Evolutionary conservation across 2,888 invertebrate species (phyloP).

Genomic region (Agrotis puta): DNA sequence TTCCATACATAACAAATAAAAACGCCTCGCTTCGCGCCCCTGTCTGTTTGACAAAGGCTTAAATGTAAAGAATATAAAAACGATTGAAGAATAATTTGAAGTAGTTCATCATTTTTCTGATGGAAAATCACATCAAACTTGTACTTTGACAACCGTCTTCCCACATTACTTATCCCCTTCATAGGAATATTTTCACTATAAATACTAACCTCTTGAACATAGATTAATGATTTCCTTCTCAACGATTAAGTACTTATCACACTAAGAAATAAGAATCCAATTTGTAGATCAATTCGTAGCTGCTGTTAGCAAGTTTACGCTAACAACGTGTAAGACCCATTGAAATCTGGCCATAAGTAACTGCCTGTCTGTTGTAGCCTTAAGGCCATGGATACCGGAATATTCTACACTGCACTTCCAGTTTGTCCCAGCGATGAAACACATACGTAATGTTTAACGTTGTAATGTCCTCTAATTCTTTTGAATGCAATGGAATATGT

Average conservation of each 20-base stretch:
- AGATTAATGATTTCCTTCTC: slow-evolving; percentile 20
- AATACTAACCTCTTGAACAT: slow-evolving; percentile 6
- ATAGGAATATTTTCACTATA: slow-evolving; percentile 7
- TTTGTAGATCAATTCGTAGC: slow-evolving; percentile 45
- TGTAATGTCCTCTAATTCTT: background rate
- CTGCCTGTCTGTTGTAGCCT: slow-evolving; percentile 43
- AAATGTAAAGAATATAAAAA: too few species aligned
- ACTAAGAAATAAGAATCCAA: slow-evolving; percentile 41
- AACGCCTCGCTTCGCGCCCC: too few species aligned
- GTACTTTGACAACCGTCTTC: background rate
- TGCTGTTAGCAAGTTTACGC: slow-evolving; percentile 28
- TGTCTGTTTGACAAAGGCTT: too few species aligned
- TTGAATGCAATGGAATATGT: background rate
- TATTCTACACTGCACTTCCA: background rate
- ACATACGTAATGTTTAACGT: background rate
- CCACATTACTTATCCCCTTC: background rate
- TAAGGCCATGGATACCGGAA: slow-evolving; percentile 37
- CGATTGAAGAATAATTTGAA: too few species aligned
- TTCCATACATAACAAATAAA: too few species aligned
- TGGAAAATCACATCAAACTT: too few species aligned
- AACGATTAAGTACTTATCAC: background rate
- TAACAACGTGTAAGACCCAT: slow-evolving; percentile 38
- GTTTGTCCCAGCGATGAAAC: background rate
- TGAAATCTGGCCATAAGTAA: slow-evolving; percentile 27
- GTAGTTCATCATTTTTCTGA: too few species aligned